phyloP scores from a whole-genome alignment of 2,888 invertebrate genomes.

The Microctonus aethiopoides region DNA sequence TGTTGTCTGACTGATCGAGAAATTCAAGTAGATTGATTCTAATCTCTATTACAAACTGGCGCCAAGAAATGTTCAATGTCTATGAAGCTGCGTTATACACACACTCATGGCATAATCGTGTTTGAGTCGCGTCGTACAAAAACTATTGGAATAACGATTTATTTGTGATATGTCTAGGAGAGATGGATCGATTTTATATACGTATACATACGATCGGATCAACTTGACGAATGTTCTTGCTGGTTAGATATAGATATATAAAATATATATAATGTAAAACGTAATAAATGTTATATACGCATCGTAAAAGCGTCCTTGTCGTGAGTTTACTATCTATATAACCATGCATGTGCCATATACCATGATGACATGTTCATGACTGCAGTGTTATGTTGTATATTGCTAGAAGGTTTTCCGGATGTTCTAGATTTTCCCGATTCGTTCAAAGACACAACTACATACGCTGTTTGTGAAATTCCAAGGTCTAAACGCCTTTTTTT shows the following conservation, averaged over 20 bases:
- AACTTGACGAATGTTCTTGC: constrained; percentile 39
- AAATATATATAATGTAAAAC: too few relatives aligned
- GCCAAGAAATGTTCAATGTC: constrained; percentile 25
- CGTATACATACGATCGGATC: constrained; percentile 32
- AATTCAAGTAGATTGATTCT: constrained; percentile 43
- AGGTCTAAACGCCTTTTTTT: constrained; percentile 25
- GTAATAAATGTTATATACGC: constrained; percentile 35
- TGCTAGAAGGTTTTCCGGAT: constrained; percentile 38
- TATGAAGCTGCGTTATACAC: constrained; percentile 13
- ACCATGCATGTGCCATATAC: neutral
- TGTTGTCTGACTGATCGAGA: neutral
- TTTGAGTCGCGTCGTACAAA: constrained; percentile 37
- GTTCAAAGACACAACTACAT: constrained; percentile 25
- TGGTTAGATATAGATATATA: neutral
- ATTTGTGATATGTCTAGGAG: constrained; percentile 41
- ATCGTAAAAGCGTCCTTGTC: constrained; percentile 30
- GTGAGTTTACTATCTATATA: constrained; percentile 19
- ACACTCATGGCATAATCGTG: constrained; percentile 30
- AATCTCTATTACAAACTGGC: constrained; percentile 45
- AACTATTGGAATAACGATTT: constrained; percentile 44
- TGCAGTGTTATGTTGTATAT: neutral
- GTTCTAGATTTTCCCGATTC: constrained; percentile 43
- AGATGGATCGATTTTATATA: constrained; percentile 40
- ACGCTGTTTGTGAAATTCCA: constrained; percentile 32
- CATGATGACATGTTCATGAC: constrained; percentile 16